phyloP scores from a whole-genome alignment of 2,888 invertebrate genomes.

The Tetragonisca angustula region DNA sequence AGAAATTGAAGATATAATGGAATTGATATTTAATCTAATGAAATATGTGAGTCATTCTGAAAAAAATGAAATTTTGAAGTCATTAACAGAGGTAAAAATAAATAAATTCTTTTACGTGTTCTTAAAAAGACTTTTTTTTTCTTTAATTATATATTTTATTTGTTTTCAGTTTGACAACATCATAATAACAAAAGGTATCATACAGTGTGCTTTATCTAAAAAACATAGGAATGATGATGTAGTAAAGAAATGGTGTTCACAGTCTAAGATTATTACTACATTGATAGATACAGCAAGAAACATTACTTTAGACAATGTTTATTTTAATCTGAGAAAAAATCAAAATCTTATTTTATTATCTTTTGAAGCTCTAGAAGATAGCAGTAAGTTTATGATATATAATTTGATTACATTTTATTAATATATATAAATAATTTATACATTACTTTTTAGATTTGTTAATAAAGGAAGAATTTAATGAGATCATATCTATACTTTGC shows the following conservation, averaged over 20 bases:
- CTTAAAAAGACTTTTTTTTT: neutral
- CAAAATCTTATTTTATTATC: constrained; percentile 74
- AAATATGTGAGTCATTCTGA: constrained; percentile 85
- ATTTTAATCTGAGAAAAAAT: constrained; percentile 54
- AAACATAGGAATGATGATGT: constrained; percentile 82
- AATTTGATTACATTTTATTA: constrained; percentile 2
- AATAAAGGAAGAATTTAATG: constrained; percentile 81
- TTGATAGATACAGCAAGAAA: constrained; percentile 81
- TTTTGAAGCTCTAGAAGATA: constrained; percentile 77
- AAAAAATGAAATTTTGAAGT: constrained; percentile 85
- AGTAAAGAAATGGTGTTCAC: constrained; percentile 85
- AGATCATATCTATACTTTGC: constrained; percentile 83
- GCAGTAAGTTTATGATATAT: constrained; percentile 79
- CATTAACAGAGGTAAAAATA: constrained; percentile 86
- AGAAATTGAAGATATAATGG: constrained; percentile 86
- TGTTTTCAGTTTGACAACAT: constrained; percentile 72
- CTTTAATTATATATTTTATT: constrained; percentile 15
- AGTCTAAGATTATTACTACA: constrained; percentile 82
- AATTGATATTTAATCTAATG: constrained; percentile 87
- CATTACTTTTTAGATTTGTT: constrained; percentile 82
- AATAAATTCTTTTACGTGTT: neutral
- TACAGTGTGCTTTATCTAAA: constrained; percentile 82
- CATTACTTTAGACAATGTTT: constrained; percentile 54
- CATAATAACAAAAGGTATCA: constrained; percentile 68
- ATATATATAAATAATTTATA: neutral